Conservation (phyloP, 2,888 invertebrate species). For the Amphipoea oculea region DNA sequence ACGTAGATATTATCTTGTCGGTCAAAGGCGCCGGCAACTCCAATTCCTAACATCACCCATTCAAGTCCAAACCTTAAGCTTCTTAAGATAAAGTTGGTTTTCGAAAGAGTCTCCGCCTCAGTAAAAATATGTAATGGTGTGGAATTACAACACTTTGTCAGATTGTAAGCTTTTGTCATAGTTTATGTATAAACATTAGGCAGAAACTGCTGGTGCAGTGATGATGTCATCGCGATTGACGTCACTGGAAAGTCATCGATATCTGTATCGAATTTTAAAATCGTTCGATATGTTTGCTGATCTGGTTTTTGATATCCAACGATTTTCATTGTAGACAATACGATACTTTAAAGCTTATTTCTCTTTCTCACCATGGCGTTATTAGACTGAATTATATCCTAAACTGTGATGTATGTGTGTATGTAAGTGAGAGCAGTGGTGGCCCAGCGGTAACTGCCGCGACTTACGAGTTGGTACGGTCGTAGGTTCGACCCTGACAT, state of each 20-base stretch:
- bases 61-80: conserved; percentile 62
- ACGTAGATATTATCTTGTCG: conserved; percentile 87
- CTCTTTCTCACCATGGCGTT: background rate
- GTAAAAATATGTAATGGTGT: conserved; percentile 86
- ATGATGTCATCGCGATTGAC: conserved; percentile 77
- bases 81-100: conserved; percentile 61
- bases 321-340: background rate
- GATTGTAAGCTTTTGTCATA: conserved; percentile 87
- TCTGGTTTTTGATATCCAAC: background rate
- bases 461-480: too few species aligned
- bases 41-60: conserved; percentile 59
- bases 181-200: conserved; percentile 82
- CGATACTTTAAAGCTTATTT: background rate
- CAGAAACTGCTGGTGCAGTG: conserved; percentile 50
- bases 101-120: conserved; percentile 31
- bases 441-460: too few species aligned
- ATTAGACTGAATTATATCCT: background rate
- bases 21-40: conserved; percentile 87
- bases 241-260: conserved; percentile 56
- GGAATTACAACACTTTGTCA: conserved; percentile 88
- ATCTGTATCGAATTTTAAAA: conserved; percentile 12
- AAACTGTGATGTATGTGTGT: too few species aligned
- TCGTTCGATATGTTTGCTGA: conserved; percentile 7
- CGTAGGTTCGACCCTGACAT: background rate
- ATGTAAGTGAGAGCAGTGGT: too few species aligned